Evolutionary conservation across 1,140 invertebrate species (phyloP).

Genomic region (Lasaia peninsularis): DNA sequence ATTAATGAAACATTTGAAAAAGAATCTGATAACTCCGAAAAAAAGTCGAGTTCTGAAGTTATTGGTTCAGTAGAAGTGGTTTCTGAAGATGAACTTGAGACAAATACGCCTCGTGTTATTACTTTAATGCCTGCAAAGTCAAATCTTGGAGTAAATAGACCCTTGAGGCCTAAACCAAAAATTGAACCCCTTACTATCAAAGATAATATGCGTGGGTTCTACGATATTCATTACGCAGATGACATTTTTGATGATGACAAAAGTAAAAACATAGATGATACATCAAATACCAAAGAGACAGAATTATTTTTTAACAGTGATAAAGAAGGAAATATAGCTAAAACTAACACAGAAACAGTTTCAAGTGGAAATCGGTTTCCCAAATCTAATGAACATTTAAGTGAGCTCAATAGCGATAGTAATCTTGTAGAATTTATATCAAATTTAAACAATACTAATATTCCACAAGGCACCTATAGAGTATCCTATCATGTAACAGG

Average conservation of each 20-base stretch:
- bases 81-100: conserved; percentile 58
- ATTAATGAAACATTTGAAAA: not conserved
- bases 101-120: conserved; percentile 67
- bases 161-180: conserved; percentile 57
- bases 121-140: conserved; percentile 81
- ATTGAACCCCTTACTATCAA: conserved; percentile 7
- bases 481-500: conserved; percentile 69
- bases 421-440: conserved; percentile 20
- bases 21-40: not conserved
- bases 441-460: conserved; percentile 31
- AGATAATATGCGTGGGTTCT: not conserved
- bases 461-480: conserved; percentile 66
- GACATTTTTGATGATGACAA: conserved; percentile 26
- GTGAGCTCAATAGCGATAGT: conserved; percentile 27
- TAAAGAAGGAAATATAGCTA: conserved; percentile 2
- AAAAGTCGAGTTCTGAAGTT: not conserved
- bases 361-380: conserved; percentile 51
- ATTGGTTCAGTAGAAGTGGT: conserved; percentile 59
- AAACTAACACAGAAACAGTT: conserved; percentile 6
- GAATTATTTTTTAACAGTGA: not conserved
- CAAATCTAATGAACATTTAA: conserved; percentile 58
- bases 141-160: conserved; percentile 78
- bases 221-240: conserved; percentile 5
- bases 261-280: not conserved
- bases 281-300: conserved; percentile 29